phyloP scores from a whole-genome alignment of 2,888 invertebrate species.

The Andrena dorsata region DNA sequence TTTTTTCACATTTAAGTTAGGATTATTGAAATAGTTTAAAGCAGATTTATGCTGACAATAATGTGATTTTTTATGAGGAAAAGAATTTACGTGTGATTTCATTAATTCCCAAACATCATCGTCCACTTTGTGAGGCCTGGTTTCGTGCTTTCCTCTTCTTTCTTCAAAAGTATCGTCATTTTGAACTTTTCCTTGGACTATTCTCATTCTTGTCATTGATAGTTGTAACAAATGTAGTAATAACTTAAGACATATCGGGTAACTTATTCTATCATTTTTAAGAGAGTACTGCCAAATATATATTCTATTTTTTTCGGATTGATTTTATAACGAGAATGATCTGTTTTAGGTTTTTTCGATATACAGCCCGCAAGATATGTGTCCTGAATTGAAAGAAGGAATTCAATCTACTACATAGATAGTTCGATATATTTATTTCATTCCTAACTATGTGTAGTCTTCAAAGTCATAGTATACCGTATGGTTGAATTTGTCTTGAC shows the following conservation, averaged over 20 bases:
- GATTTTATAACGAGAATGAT: too few species aligned
- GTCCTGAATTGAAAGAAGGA: too few species aligned
- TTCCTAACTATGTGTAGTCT: too few species aligned
- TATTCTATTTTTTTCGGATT: too few species aligned
- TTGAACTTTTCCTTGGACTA: neutral
- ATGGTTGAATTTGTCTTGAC: too few species aligned
- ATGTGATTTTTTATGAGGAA: neutral
- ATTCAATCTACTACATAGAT: too few species aligned
- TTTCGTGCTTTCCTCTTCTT: neutral
- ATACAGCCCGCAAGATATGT: too few species aligned
- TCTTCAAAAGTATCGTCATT: neutral
- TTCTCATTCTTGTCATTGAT: neutral
- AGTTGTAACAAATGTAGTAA: neutral
- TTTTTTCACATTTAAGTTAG: neutral
- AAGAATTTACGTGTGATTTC: neutral
- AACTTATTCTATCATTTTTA: neutral
- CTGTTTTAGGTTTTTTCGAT: too few species aligned
- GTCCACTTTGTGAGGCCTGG: neutral
- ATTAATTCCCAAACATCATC: conserved; percentile 1
- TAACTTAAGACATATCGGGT: neutral
- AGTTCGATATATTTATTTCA: too few species aligned
- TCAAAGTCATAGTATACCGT: too few species aligned
- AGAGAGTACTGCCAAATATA: neutral
- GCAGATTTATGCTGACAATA: neutral
- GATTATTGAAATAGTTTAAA: conserved; percentile 1